Evolutionary conservation across 2,888 invertebrate species (phyloP).

Genomic region (Agrochola lychnidis): DNA sequence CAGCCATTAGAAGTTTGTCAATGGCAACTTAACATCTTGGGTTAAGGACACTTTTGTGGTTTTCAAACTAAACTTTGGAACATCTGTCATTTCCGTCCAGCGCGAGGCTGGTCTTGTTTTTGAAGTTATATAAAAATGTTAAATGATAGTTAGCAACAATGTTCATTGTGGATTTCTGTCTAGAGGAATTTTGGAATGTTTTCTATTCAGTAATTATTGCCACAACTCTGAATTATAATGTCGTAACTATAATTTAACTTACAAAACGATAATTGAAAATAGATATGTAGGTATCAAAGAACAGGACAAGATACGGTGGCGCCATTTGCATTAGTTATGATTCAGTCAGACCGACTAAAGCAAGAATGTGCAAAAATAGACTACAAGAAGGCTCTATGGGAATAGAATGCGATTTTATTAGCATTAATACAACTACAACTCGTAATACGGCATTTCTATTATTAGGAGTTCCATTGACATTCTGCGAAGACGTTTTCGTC

Average conservation of each 20-base stretch:
- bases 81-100: not conserved
- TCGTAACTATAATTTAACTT: constrained; percentile 9
- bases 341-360: constrained; percentile 23
- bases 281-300: constrained; percentile 10
- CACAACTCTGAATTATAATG: not conserved
- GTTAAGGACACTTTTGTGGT: not conserved
- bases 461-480: constrained; percentile 27
- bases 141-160: not conserved
- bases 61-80: constrained; percentile 10
- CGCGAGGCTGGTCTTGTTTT: not conserved
- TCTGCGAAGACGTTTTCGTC: constrained; percentile 2
- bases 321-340: constrained; percentile 51
- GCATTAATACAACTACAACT: constrained; percentile 26
- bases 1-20: not conserved
- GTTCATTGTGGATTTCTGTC: not conserved
- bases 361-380: constrained; percentile 22
- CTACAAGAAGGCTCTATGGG: constrained; percentile 22
- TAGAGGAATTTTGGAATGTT: not conserved
- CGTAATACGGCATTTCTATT: constrained; percentile 13
- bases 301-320: constrained; percentile 41
- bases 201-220: not conserved
- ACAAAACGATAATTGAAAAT: constrained; percentile 35
- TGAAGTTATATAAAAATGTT: not conserved
- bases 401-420: constrained; percentile 21
- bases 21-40: not conserved